phyloP scores from a whole-genome alignment of 2,113 vertebrate genomes.

The Urocynchramus pylzowi region DNA sequence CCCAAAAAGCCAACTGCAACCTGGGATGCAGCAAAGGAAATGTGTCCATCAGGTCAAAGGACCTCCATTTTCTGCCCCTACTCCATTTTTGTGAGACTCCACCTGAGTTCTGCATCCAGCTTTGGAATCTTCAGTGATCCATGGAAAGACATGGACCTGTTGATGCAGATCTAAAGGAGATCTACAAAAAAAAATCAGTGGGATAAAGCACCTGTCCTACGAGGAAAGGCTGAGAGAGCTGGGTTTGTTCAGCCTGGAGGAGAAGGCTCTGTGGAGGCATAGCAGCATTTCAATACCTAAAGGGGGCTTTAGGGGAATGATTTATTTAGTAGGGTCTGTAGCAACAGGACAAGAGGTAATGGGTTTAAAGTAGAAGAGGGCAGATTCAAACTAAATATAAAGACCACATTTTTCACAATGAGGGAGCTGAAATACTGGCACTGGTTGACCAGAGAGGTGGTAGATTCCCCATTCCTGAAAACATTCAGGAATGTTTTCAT shows the following conservation, averaged over 20 bases:
- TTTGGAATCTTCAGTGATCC: neutral
- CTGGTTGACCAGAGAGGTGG: neutral
- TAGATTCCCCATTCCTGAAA: neutral
- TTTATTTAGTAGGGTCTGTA: neutral
- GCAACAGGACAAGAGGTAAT: neutral
- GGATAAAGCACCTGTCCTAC: neutral
- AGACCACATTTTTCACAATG: neutral
- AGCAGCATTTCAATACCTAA: neutral
- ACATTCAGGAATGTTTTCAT: no score
- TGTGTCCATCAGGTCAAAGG: neutral
- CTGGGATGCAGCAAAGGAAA: neutral
- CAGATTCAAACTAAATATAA: neutral
- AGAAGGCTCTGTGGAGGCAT: neutral
- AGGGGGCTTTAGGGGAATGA: neutral
- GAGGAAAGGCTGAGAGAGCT: neutral
- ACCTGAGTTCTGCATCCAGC: neutral
- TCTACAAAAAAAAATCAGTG: neutral
- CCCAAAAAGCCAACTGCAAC: neutral
- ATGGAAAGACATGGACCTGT: neutral
- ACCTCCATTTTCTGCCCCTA: neutral
- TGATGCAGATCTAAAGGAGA: neutral
- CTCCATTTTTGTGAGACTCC: no score
- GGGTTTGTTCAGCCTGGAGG: neutral
- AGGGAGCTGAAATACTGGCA: neutral
- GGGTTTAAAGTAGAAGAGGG: neutral